Percentiles rank a stretch among this genome's conserved stretches.
Evolutionary conservation across 2,797 vertebrate genomes (phyloP).

Genomic region (Anguilla megastoma): DNA sequence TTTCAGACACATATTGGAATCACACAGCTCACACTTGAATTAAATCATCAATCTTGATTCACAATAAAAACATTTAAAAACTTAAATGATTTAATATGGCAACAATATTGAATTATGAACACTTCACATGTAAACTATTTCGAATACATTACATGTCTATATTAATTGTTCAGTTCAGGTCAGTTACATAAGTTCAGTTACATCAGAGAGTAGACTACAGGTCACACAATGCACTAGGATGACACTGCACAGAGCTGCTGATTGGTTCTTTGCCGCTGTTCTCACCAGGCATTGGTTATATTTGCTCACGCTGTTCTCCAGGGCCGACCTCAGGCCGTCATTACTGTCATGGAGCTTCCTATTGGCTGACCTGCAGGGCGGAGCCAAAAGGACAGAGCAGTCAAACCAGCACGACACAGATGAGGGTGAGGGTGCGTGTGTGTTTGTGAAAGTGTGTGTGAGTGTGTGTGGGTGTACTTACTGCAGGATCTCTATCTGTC

Average conservation of each 20-base stretch:
- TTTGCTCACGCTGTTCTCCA: constrained; percentile 83
- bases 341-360: constrained; percentile 95
- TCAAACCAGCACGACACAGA: constrained; percentile 26
- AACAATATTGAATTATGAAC: too few species aligned
- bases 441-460: not conserved
- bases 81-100: too few species aligned
- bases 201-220: not conserved
- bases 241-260: not conserved
- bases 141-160: too few species aligned
- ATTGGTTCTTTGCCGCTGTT: not conserved
- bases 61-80: too few species aligned
- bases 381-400: not conserved
- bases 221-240: not conserved
- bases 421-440: not conserved
- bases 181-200: not conserved
- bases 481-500: constrained; percentile 93
- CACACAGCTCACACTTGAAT: too few species aligned
- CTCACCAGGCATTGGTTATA: constrained; percentile 74
- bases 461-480: constrained; percentile 67
- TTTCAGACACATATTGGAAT: too few species aligned
- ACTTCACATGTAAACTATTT: too few species aligned
- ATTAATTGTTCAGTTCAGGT: too few species aligned
- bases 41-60: too few species aligned
- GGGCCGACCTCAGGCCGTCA: constrained; percentile 80
- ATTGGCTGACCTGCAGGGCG: constrained; percentile 81